These are phyloP conservation scores for Geophilus truncorum DNA, from an alignment of 2,888 invertebrate genomes.

Conservation along the genomic window DNA sequence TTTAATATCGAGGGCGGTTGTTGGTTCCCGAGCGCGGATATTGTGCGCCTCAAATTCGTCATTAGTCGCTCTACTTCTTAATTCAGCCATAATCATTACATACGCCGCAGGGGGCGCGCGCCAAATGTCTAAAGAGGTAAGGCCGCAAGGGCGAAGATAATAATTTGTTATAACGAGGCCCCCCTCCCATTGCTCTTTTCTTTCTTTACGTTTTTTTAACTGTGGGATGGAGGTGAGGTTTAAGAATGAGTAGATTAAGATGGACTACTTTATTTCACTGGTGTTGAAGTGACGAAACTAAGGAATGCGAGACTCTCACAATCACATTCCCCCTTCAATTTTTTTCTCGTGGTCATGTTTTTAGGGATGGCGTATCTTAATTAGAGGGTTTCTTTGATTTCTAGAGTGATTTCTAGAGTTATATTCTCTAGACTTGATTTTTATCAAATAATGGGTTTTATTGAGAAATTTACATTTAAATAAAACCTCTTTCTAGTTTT, in stretches of 20 bases:
- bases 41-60: conserved; percentile 27
- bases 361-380: background rate
- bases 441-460: background rate
- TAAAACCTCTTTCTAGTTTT: too few relatives aligned
- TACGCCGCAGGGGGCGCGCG: conserved; percentile 16
- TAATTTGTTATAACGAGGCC: conserved; percentile 21
- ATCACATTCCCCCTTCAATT: background rate
- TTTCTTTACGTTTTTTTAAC: background rate
- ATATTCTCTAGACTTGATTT: background rate
- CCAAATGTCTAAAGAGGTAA: conserved; percentile 27
- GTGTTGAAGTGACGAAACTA: conserved; percentile 2
- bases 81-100: conserved; percentile 27
- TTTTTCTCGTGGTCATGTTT: background rate
- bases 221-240: too few relatives aligned
- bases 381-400: background rate
- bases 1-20: conserved; percentile 27
- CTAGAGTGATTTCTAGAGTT: too few relatives aligned
- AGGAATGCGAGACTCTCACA: background rate
- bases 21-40: conserved; percentile 24
- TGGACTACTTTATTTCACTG: background rate
- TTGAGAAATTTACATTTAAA: too few relatives aligned
- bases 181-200: background rate
- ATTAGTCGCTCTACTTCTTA: conserved; percentile 27
- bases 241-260: background rate
- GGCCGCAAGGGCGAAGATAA: conserved; percentile 19